Base-by-base conservation (phyloP, 2,797 vertebrate genomes). In the Gallinago nigripennis region DNA sequence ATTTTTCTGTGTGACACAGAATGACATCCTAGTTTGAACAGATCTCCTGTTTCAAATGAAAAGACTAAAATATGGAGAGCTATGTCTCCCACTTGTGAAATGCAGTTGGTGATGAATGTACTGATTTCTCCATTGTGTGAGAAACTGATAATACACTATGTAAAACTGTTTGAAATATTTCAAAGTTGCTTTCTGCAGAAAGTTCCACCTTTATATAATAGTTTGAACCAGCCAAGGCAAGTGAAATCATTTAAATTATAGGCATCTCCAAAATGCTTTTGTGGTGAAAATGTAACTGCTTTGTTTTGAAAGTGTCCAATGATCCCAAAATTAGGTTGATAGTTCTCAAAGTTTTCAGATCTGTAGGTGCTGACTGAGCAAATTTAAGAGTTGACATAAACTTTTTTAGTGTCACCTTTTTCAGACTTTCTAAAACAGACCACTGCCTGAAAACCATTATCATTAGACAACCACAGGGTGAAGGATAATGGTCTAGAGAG, bases 91-190 rank as follows among this genome's bases (percentile, higher is more conserved):
- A 27, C 21, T 81, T 77, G 37, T 66, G 87, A 92, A 90, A 61
- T 63, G 72, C 35, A 58, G 84, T 39, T 95, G 68, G 79, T 68
- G 65, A 61, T 87, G 64, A 89, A 90, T 19, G 54, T 18, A 19
- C 58, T 76, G 89, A 90, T 89, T 94, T 72, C 79, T 90, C 46
- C 76, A 75, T 75, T 91, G 72, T 46, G 31, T 85, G 33, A 68
- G 30, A 69, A 76, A 63, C 4, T 37, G 39, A 9, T 43, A 78
- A 91, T 3, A 30, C 30, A 46, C 30, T 16, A 69, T 12, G 11
- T 37, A 53, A 88, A 92, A 37, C 35, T 64, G 11, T 33, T n/a
- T 63, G 63, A 86, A 90, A 88, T 0, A 0, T 66, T 94, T 89
- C 37, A 91, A 64, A 88, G 46, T 31, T n/a, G 3, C 2, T 41